These are phyloP conservation scores for Germaria angustata DNA, from an alignment of 2,888 invertebrate species.

Conservation along the genomic window DNA sequence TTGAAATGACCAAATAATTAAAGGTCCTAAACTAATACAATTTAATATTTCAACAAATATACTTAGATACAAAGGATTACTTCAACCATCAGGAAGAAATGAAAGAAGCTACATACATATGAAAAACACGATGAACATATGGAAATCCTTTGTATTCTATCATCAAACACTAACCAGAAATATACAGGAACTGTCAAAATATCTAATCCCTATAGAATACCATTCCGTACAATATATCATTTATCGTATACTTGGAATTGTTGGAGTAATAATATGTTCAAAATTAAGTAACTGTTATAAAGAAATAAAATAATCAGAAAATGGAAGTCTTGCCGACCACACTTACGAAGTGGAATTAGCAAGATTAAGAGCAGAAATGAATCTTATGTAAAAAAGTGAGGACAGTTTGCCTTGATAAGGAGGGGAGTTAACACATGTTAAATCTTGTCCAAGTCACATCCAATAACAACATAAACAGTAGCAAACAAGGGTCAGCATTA, in stretches of 20 bases:
- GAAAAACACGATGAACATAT: background rate
- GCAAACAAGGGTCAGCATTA: no score
- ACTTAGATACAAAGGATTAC: no score
- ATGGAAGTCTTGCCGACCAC: background rate
- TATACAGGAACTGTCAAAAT: background rate
- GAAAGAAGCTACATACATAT: no score
- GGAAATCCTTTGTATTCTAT: background rate
- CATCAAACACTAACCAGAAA: background rate
- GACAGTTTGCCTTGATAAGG: background rate
- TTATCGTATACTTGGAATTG: background rate
- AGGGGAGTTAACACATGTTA: background rate
- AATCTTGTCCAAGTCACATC: no score
- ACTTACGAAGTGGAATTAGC: background rate
- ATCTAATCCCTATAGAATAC: background rate
- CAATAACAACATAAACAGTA: no score
- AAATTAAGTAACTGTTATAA: background rate
- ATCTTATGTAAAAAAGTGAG: background rate
- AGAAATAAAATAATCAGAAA: background rate
- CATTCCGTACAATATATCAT: background rate
- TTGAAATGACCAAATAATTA: no score
- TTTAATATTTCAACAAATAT: no score
- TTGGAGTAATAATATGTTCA: background rate
- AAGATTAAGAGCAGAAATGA: background rate
- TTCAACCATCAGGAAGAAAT: no score
- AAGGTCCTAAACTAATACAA: no score